Conservation (phyloP, 1,140 invertebrate species). For the Sitophilus oryzae region DNA sequence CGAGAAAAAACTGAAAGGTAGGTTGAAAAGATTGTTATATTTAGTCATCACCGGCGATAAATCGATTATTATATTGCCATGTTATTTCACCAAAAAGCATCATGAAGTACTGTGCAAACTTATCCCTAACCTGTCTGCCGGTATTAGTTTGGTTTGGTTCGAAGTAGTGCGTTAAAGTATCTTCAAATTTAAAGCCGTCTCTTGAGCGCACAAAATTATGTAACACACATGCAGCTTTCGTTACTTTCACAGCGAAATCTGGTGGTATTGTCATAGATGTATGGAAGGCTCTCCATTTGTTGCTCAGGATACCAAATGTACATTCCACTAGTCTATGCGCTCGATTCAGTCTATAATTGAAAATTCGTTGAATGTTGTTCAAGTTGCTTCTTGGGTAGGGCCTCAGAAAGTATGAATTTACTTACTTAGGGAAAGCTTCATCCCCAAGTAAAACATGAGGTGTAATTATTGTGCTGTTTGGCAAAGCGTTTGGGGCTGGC, state of each 20-base stretch:
- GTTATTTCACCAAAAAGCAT: slow-evolving; percentile 3
- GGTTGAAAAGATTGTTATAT: background rate
- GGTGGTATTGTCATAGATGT: slow-evolving; percentile 3
- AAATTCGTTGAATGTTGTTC: slow-evolving; percentile 35
- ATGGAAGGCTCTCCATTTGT: slow-evolving; percentile 33
- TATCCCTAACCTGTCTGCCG: slow-evolving; percentile 4
- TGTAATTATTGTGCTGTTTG: background rate
- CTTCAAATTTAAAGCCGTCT: slow-evolving; percentile 14
- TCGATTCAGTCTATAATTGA: slow-evolving; percentile 44
- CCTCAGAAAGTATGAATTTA: slow-evolving; percentile 34
- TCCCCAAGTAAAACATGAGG: slow-evolving; percentile 2
- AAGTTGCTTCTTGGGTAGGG: slow-evolving; percentile 31
- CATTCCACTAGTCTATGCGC: slow-evolving; percentile 27
- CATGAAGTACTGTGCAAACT: slow-evolving; percentile 10
- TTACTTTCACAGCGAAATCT: slow-evolving; percentile 10
- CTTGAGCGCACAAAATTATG: slow-evolving; percentile 14
- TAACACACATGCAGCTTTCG: slow-evolving; percentile 9
- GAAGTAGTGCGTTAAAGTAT: slow-evolving; percentile 12
- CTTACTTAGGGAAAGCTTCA: slow-evolving; percentile 7
- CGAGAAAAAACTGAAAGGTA: slow-evolving; percentile 9
- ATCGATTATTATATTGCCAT: slow-evolving; percentile 5
- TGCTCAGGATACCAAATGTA: slow-evolving; percentile 23
- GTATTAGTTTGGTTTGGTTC: background rate
- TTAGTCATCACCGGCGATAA: background rate
- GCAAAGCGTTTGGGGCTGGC: slow-evolving; percentile 3